Percentiles rank a stretch among this genome's conserved stretches.
Evolutionary conservation across 2,888 invertebrate species (phyloP).

Genomic region (Notocelia uddmanniana): DNA sequence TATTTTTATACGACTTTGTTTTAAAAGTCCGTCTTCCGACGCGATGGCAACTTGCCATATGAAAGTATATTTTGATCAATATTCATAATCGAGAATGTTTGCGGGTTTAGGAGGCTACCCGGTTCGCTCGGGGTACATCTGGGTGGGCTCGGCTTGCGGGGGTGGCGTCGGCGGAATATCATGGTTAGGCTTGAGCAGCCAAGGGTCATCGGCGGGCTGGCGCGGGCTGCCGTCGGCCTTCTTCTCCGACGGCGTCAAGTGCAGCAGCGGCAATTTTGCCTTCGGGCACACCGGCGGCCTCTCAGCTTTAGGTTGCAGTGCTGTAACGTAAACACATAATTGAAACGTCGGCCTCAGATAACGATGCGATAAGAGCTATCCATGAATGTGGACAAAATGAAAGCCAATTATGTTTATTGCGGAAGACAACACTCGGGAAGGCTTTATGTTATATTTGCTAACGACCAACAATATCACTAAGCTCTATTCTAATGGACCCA

Average conservation of each 20-base stretch:
- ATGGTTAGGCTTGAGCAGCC: slow-evolving; percentile 75
- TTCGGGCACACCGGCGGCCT: slow-evolving; percentile 73
- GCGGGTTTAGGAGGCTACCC: slow-evolving; percentile 64
- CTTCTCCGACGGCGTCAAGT: slow-evolving; percentile 75
- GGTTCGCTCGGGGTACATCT: slow-evolving; percentile 76
- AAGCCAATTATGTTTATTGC: slow-evolving; percentile 3
- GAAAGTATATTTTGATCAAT: slow-evolving; percentile 58
- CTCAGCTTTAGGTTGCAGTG: slow-evolving; percentile 78
- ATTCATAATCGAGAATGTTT: slow-evolving; percentile 55
- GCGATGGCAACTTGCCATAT: slow-evolving; percentile 80
- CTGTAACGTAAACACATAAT: slow-evolving; percentile 58
- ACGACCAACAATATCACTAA: not conserved
- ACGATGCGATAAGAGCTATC: slow-evolving; percentile 12
- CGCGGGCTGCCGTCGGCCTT: slow-evolving; percentile 61
- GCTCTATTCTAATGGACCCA: not conserved
- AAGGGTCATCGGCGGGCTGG: slow-evolving; percentile 65
- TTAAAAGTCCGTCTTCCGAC: slow-evolving; percentile 69
- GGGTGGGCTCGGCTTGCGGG: slow-evolving; percentile 68
- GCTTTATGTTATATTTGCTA: not conserved
- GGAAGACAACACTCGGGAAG: not conserved
- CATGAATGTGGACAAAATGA: slow-evolving; percentile 1
- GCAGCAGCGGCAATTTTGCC: slow-evolving; percentile 68
- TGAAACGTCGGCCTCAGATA: slow-evolving; percentile 5
- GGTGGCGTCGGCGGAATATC: slow-evolving; percentile 80
- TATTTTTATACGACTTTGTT: slow-evolving; percentile 74